Conservation (phyloP, 2,797 vertebrate genomes). For the Hylomyscus alleni region DNA sequence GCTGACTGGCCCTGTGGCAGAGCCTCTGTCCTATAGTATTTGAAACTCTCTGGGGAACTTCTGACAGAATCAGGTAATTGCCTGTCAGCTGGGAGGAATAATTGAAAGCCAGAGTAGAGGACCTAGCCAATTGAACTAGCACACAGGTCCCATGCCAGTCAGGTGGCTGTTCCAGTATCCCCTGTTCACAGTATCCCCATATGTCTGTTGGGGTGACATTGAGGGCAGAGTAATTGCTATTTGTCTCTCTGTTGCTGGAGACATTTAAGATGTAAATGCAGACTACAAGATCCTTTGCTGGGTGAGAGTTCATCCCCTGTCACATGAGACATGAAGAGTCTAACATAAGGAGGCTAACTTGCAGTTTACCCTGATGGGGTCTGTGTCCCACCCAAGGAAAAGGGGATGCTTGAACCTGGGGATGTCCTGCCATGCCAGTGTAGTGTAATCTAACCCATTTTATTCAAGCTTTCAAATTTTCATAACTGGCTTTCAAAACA, state of each 20-base stretch:
- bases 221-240: not conserved
- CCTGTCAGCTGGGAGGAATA: not conserved
- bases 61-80: not conserved
- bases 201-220: not conserved
- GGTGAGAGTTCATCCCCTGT: not conserved
- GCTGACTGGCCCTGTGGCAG: not conserved
- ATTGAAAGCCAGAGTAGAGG: not conserved
- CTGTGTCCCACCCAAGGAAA: not conserved
- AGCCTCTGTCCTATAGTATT: not conserved
- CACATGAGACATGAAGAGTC: not conserved
- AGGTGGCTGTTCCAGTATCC: not conserved
- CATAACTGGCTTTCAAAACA: not conserved
- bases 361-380: not conserved
- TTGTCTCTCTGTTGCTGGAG: not conserved
- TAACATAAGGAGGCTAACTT: not conserved
- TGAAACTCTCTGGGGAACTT: not conserved
- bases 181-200: not conserved
- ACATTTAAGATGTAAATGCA: not conserved
- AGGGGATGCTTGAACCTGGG: not conserved
- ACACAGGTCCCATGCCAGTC: not conserved
- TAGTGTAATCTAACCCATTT: not conserved
- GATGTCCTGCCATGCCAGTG: not conserved
- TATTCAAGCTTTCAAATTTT: not conserved
- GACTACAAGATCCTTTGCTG: not conserved
- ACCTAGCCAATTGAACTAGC: not conserved